Evolutionary conservation across 37 sponge, comb jelly and placozoan genomes (phyloP), one percentile per base, ranked within the genome.

Genomic region (Trichoplax adhaerens): DNA sequence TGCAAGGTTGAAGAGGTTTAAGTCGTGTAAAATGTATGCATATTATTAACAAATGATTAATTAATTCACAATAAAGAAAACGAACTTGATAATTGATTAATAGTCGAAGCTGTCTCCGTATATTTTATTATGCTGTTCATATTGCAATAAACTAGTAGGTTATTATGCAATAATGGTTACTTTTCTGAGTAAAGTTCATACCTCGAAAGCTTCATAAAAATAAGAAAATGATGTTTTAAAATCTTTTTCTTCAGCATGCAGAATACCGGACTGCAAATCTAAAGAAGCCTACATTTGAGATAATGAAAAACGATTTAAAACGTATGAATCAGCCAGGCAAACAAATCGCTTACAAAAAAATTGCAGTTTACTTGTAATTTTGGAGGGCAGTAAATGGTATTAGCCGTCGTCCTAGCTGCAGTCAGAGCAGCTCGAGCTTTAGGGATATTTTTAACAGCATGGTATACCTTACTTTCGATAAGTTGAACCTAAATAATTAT

Each of bases 161-260:
- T 29, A 29, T 29, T 29, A 29, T 29, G 29, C 29, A 29, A 29
- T 29, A 29, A 29, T 29, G 29, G 29, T 29, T 29, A 29, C 29
- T 29, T 29, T 29, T 29, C 29, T 29, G 29, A 29, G 29, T 29
- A 29, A 29, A 29, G 29, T 65, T 51, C 65, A 52, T 8, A 81
- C 89, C 76, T 96, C 99, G 81, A 96, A 96, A 0, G 93, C 89
- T 68, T 96, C 99, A 71, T 91, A 96, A 80, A 96, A 91, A 75
- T 96, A 96, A 4, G 99, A 96, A 67, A 78, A 96, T 0, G 85
- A 83, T 1, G 93, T 96, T 65, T 96, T 96, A 73, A 96, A 96
- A 66, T 96, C 99, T 52, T 88, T 86, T 76, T 96, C 99, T 55
- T 96, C 82, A 29, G 84, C 99, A 64, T 96, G 99, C 1, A 96